Base-by-base conservation (phyloP, 1,140 invertebrate genomes). In the Nixonia krombeini region DNA sequence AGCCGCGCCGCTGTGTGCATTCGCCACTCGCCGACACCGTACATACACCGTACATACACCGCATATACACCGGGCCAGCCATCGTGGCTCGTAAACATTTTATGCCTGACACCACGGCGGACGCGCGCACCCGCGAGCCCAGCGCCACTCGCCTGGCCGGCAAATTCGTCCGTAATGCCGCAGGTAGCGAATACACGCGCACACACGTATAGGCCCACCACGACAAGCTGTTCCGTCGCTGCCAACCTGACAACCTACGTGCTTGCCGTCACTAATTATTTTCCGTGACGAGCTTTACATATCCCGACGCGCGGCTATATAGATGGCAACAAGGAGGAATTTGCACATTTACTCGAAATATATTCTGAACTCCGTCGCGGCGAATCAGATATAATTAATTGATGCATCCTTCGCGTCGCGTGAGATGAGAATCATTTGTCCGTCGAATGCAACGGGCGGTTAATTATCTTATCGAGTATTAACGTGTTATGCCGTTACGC, bases 241-340 rank as follows among this genome's bases (percentile, higher is more conserved):
- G 17, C 57, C 31, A 31, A 40, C 28, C 64, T 51, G 44, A 50
- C 46, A 55, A 41, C 61, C 40, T 45, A 28, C 18, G 38, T 56
- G 52, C 26, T 21, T 37, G 57, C 67, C 64, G 33, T 68, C 62
- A 61, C 72, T 74, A 74, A 74, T 74, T 72, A 74, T 74, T 72
- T 74, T 69, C 72, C 42, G 46, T 69, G 59, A 74, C 61, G 67
- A 63, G 64, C 52, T 61, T 67, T 67, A 56, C 64, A 61, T 67
- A 67, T 61, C 51, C 51, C 37, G 6, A 33, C 16, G 15, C 21
- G 38, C 38, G 13, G 16, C 16, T 44, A 66, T 55, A 58, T 46
- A 10, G 44, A n/a, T 56, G 50, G 42, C 44, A 44, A 50, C 63
- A 55, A 59, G 51, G 47, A 50, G 45, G 28, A 45, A 56, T 59